Conservation (phyloP, 1,140 invertebrate species). For the Procambarus clarkii region DNA sequence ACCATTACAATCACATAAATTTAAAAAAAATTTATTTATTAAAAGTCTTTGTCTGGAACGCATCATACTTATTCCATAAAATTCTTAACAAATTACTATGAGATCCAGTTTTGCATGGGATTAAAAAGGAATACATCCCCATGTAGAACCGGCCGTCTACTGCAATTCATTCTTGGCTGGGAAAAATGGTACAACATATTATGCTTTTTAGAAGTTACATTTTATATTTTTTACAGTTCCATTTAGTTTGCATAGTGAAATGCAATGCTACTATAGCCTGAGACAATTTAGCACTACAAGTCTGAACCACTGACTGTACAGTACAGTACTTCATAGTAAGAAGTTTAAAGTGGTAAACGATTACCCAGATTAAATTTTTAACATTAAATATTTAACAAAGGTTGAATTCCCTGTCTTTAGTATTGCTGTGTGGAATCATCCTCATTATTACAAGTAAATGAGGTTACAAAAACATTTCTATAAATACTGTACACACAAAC, state of each 20-base stretch:
- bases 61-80: too few species aligned
- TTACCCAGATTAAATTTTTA: slow-evolving; percentile 12
- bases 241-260: slow-evolving; percentile 45
- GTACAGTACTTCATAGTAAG: slow-evolving; percentile 2
- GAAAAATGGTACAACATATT: too few species aligned
- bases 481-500: neutral
- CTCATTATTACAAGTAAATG: neutral
- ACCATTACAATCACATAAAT: too few species aligned
- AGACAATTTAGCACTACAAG: slow-evolving; percentile 25
- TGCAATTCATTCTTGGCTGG: too few species aligned
- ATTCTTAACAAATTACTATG: too few species aligned
- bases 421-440: slow-evolving; percentile 56
- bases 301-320: neutral
- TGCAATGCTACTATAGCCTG: slow-evolving; percentile 12
- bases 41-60: too few species aligned
- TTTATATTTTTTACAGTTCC: slow-evolving; percentile 12
- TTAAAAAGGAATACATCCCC: too few species aligned
- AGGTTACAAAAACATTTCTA: neutral
- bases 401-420: slow-evolving; percentile 43
- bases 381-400: slow-evolving; percentile 29
- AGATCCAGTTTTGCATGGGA: too few species aligned
- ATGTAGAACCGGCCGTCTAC: too few species aligned
- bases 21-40: too few species aligned
- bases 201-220: neutral
- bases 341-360: slow-evolving; percentile 11